Evolutionary conservation across 2,113 vertebrate species (phyloP), one percentile per base, ranked within the genome.

Genomic region (Bubo blakistoni): DNA sequence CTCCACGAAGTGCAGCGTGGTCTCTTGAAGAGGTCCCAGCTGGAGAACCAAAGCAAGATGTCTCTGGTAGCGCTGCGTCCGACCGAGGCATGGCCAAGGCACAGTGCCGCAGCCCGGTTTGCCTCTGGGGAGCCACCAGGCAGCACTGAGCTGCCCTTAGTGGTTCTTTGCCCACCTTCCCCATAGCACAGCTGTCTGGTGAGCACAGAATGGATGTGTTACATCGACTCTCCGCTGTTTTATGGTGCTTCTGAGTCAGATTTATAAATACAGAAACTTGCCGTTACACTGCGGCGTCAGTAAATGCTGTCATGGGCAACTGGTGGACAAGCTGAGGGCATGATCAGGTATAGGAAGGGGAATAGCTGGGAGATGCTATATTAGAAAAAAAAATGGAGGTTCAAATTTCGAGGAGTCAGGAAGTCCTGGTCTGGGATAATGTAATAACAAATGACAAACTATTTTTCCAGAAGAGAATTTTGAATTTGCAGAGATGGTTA

Each of bases 51-150:
- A 73, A 84, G 66, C 51, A 47, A 57, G 71, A 24, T 1, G 1
- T 52, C 32, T 71, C 14, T 34, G 32, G 29, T 3, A 36, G 49
- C 1, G 0, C 40, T 29, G 40, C 1, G 5, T 46, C 65, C 1
- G 5, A n/a, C 22, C 3, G 7, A 77, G 65, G 77, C 46, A 25
- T 9, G 54, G 46, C 42, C 4, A 12, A 67, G 67, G 73, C 40
- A 46, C 34, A 8, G 63, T 8, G 24, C 65, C 40, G 46, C 58
- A 55, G 55, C 74, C 62, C 34, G 61, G 8, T 81, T 38, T 81
- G 73, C 15, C 51, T 47, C 29, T 3, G 9, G 36, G 42, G 73
- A 69, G 66, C 29, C 36, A 17, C 20, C 7, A 5, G 34, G 47
- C 63, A 71, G 57, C 2, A 2, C 63, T 16, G 46, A 46, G 49